These are phyloP conservation scores for Cisticola juncidis DNA, from an alignment of 2,113 vertebrate genomes.

Conservation along the genomic window DNA sequence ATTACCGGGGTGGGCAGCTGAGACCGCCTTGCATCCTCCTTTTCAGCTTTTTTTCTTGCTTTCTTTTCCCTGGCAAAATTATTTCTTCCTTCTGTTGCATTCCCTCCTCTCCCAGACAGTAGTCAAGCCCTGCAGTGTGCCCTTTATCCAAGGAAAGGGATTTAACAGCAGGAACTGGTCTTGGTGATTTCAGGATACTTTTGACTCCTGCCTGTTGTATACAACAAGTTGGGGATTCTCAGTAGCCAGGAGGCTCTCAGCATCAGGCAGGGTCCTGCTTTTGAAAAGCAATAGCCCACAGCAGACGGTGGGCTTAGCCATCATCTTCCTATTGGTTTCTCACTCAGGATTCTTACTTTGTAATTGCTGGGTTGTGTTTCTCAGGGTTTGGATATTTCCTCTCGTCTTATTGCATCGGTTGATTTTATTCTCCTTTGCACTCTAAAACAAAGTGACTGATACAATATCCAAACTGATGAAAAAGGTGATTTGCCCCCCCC, in stretches of 20 bases:
- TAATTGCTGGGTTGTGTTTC: slow-evolving; percentile 51
- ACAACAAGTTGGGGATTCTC: background rate
- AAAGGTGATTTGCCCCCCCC: slow-evolving; percentile 37
- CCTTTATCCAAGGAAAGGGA: background rate
- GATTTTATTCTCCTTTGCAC: slow-evolving; percentile 38
- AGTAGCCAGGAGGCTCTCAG: background rate
- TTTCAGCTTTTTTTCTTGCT: background rate
- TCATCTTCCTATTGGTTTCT: slow-evolving; percentile 53
- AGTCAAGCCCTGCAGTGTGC: background rate
- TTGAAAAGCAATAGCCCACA: slow-evolving; percentile 41
- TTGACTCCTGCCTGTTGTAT: background rate
- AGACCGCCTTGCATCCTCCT: background rate
- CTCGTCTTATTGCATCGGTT: background rate
- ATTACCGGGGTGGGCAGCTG: background rate
- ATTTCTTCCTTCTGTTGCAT: background rate
- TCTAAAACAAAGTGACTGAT: slow-evolving; percentile 74
- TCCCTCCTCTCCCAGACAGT: background rate
- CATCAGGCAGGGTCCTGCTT: background rate
- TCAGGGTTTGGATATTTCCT: background rate
- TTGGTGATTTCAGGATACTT: background rate
- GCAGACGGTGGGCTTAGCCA: background rate
- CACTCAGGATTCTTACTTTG: slow-evolving; percentile 51
- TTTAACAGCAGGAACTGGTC: background rate
- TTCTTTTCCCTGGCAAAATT: background rate
- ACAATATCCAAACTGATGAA: slow-evolving; percentile 71